Conservation (phyloP, 2,888 invertebrate species). For the Volucella inanis region DNA sequence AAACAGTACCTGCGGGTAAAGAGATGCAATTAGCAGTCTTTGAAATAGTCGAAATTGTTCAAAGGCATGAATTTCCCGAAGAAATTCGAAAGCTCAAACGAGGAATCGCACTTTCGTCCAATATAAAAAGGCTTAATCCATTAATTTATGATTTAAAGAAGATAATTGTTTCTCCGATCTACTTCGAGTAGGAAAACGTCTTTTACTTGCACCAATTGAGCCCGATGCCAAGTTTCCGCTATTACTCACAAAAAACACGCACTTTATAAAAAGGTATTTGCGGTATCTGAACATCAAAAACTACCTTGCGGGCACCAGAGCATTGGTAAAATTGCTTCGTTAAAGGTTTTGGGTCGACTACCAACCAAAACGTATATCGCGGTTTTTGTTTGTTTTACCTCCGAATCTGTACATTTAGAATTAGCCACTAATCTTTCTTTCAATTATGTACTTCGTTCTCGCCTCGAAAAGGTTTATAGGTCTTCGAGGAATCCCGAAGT, state of each 20-base stretch:
- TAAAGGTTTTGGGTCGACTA: conserved; percentile 49
- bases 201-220: conserved; percentile 33
- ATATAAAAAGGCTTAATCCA: conserved; percentile 42
- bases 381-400: conserved; percentile 69
- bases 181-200: conserved; percentile 45
- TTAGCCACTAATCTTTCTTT: conserved; percentile 68
- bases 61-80: conserved; percentile 47
- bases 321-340: conserved; percentile 39
- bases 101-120: not conserved
- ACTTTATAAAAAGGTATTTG: conserved; percentile 35
- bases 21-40: conserved; percentile 13
- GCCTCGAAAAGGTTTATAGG: conserved; percentile 26
- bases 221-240: conserved; percentile 43
- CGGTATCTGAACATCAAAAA: conserved; percentile 48
- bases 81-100: conserved; percentile 33
- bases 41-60: conserved; percentile 47
- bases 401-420: conserved; percentile 70
- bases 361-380: conserved; percentile 53
- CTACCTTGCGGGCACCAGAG: conserved; percentile 43
- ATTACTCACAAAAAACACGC: conserved; percentile 16
- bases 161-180: conserved; percentile 19
- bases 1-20: conserved; percentile 1
- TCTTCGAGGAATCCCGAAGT: not conserved
- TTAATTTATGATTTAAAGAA: conserved; percentile 38
- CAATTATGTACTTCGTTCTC: conserved; percentile 63